phyloP scores from a whole-genome alignment of 2,113 vertebrate genomes.

The Pelobates fuscus region DNA sequence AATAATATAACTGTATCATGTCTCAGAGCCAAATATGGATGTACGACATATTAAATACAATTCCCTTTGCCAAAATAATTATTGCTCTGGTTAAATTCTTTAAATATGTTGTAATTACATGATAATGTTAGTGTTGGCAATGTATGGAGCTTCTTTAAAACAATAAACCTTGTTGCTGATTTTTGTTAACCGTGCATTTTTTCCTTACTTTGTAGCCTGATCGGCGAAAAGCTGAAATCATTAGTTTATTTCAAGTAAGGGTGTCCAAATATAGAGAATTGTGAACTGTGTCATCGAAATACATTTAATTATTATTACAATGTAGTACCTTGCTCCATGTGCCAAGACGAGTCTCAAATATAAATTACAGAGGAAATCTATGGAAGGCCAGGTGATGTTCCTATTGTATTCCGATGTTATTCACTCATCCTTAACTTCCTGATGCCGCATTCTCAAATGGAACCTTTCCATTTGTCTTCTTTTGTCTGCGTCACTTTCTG shows the following conservation, averaged over 20 bases:
- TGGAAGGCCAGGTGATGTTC: too few relatives aligned
- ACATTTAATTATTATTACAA: too few relatives aligned
- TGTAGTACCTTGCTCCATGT: too few relatives aligned
- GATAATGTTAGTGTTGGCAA: neutral
- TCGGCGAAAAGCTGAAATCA: neutral
- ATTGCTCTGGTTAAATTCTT: neutral
- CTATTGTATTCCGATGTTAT: too few relatives aligned
- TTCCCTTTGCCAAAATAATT: neutral
- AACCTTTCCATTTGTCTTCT: too few relatives aligned
- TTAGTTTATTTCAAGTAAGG: neutral
- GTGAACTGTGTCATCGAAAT: too few relatives aligned
- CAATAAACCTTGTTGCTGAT: neutral
- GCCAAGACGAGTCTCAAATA: too few relatives aligned
- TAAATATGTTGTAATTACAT: neutral
- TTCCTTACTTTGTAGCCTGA: neutral
- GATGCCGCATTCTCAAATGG: too few relatives aligned
- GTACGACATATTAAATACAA: neutral
- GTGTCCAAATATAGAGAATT: too few relatives aligned
- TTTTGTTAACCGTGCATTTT: neutral
- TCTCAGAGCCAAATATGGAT: neutral
- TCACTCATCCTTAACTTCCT: too few relatives aligned
- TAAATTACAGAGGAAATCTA: too few relatives aligned
- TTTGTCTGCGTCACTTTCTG: too few relatives aligned
- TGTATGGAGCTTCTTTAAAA: neutral
- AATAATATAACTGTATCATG: neutral